These are phyloP conservation scores for Danaus melanippus DNA, from an alignment of 1,140 invertebrate species.

Conservation along the genomic window DNA sequence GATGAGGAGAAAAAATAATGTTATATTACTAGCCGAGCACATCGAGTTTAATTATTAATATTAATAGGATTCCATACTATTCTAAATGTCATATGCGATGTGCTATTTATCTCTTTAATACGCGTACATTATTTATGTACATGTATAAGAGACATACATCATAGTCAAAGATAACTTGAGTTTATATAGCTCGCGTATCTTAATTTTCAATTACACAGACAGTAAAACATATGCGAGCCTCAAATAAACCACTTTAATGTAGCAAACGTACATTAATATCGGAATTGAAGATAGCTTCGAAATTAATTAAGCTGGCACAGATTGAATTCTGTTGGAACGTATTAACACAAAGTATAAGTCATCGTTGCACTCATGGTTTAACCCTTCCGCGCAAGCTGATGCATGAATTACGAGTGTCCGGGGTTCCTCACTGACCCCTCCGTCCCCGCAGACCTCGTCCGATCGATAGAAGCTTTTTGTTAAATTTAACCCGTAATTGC, in stretches of 20 bases:
- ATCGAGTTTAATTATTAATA: too few species aligned
- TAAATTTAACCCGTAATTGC: constrained; percentile 69
- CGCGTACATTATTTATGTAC: too few species aligned
- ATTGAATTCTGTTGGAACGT: constrained; percentile 51
- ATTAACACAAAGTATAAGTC: constrained; percentile 67
- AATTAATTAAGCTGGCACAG: constrained; percentile 53
- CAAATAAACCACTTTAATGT: constrained; percentile 27
- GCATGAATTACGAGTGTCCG: constrained; percentile 62
- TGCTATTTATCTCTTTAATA: too few species aligned
- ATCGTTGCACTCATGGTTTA: constrained; percentile 56
- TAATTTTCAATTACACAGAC: constrained; percentile 20
- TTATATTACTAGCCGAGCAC: too few species aligned
- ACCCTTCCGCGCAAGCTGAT: constrained; percentile 69
- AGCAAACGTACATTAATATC: constrained; percentile 20
- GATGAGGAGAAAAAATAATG: too few species aligned
- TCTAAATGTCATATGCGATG: too few species aligned
- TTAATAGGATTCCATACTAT: too few species aligned
- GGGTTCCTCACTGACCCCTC: constrained; percentile 37
- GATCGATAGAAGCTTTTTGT: constrained; percentile 65
- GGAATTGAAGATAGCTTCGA: constrained; percentile 29
- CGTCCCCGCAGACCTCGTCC: constrained; percentile 29
- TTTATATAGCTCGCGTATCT: constrained; percentile 8
- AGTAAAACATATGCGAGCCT: constrained; percentile 22
- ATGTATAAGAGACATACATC: too few species aligned
- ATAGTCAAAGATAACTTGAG: too few species aligned